Evolutionary conservation across 2,797 vertebrate genomes (phyloP).

Genomic region (Alcedo atthis): DNA sequence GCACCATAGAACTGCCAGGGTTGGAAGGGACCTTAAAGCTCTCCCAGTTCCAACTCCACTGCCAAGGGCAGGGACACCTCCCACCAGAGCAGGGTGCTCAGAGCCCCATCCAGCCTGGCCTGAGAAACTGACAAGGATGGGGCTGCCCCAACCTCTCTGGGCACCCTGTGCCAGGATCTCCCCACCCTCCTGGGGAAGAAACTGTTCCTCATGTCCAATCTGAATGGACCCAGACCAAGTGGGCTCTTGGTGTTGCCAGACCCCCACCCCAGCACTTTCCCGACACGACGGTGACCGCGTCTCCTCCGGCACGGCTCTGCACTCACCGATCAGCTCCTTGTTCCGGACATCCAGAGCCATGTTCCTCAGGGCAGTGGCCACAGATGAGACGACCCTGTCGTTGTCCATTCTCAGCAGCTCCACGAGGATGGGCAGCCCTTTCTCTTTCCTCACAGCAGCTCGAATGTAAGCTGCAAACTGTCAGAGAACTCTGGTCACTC

Average conservation of each 20-base stretch:
- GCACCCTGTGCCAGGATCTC: too few relatives aligned
- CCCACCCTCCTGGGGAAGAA: too few relatives aligned
- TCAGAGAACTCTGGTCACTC: not conserved
- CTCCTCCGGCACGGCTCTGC: rapidly evolving
- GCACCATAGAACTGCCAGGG: too few relatives aligned
- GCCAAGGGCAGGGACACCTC: too few relatives aligned
- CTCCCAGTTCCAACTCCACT: too few relatives aligned
- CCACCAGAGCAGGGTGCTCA: too few relatives aligned
- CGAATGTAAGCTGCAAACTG: conserved; percentile 97
- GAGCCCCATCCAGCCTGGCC: too few relatives aligned
- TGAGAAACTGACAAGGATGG: too few relatives aligned
- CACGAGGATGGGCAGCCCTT: conserved; percentile 96
- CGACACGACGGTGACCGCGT: rapidly evolving
- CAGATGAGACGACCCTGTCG: conserved; percentile 94
- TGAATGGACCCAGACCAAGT: too few relatives aligned
- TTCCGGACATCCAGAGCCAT: conserved; percentile 97
- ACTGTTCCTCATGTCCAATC: too few relatives aligned
- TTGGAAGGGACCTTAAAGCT: too few relatives aligned
- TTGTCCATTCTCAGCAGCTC: conserved; percentile 98
- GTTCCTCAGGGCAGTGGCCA: conserved; percentile 94
- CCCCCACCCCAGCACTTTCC: not conserved
- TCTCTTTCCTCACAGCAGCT: conserved; percentile 95
- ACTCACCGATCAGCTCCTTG: conserved; percentile 96
- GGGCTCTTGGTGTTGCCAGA: not conserved
- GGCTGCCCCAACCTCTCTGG: too few relatives aligned